Conservation (phyloP, 2,113 vertebrate species). For the Okapia johnstoni region DNA sequence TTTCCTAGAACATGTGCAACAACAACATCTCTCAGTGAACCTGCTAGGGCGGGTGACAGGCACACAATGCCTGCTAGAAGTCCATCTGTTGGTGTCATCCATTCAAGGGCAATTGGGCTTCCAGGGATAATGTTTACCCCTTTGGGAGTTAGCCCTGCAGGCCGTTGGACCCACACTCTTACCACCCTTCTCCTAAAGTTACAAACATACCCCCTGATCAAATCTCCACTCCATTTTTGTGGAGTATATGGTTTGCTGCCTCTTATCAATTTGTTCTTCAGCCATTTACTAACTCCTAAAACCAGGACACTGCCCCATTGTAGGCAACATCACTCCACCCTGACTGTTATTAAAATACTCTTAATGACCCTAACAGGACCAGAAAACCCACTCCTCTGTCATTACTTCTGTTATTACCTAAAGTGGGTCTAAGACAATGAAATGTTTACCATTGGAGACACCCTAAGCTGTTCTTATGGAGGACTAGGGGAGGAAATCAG, state of each 20-base stretch:
- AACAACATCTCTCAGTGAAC: background rate
- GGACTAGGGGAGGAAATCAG: background rate
- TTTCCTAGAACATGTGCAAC: background rate
- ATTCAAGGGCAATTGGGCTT: background rate
- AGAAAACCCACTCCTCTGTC: background rate
- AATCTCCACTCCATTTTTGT: background rate
- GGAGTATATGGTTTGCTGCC: background rate
- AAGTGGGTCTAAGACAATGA: background rate
- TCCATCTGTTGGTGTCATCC: background rate
- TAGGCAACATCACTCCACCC: background rate
- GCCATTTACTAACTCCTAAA: background rate
- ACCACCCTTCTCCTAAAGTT: background rate
- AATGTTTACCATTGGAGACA: background rate
- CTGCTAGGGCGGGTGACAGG: background rate
- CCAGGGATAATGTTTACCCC: background rate
- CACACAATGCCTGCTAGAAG: background rate
- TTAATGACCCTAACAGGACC: background rate
- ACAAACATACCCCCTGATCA: background rate
- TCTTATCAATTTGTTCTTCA: background rate
- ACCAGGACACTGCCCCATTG: background rate
- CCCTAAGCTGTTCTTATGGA: background rate
- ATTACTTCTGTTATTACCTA: background rate
- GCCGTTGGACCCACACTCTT: background rate
- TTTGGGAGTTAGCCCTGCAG: background rate
- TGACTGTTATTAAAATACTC: background rate